A percentile compares a stretch with the other conserved stretches of the same genome.
These are phyloP conservation scores for Hybos culiciformis DNA, from an alignment of 2,888 invertebrate species.

Conservation along the genomic window DNA sequence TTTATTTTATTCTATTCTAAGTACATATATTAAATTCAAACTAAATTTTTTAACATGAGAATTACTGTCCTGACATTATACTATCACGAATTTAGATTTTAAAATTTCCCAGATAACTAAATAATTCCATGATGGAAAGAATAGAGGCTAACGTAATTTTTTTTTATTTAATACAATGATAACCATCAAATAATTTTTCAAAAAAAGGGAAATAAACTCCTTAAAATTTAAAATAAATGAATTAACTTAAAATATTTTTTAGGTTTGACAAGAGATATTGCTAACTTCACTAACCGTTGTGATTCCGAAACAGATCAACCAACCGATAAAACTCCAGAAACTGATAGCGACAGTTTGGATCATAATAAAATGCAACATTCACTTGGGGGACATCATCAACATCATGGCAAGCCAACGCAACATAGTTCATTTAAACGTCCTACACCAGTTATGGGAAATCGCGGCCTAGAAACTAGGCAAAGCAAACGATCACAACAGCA, in stretches of 20 bases:
- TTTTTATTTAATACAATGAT: too few relatives aligned
- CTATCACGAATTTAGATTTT: too few relatives aligned
- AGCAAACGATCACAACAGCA: constrained; percentile 41
- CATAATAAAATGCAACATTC: constrained; percentile 38
- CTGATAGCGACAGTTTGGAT: constrained; percentile 44
- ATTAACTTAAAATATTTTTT: constrained; percentile 5
- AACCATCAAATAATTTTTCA: too few relatives aligned
- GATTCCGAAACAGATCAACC: constrained; percentile 55
- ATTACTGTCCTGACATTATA: too few relatives aligned
- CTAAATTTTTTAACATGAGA: too few relatives aligned
- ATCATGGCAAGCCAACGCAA: constrained; percentile 26
- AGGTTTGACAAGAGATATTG: constrained; percentile 35
- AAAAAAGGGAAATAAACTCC: too few relatives aligned
- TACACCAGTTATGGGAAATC: constrained; percentile 45
- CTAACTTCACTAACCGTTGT: constrained; percentile 34
- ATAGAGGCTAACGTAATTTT: too few relatives aligned
- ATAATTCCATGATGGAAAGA: too few relatives aligned
- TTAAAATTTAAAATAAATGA: constrained; percentile 2
- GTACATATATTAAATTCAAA: too few relatives aligned
- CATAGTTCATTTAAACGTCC: constrained; percentile 42
- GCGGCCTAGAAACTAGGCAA: constrained; percentile 45
- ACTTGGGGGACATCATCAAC: constrained; percentile 33
- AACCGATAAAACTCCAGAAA: constrained; percentile 58
- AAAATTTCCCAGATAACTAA: too few relatives aligned
- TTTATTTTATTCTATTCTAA: too few relatives aligned